Evolutionary conservation across 2,888 invertebrate genomes (phyloP).

Genomic region (Caenorhabditis japonica): DNA sequence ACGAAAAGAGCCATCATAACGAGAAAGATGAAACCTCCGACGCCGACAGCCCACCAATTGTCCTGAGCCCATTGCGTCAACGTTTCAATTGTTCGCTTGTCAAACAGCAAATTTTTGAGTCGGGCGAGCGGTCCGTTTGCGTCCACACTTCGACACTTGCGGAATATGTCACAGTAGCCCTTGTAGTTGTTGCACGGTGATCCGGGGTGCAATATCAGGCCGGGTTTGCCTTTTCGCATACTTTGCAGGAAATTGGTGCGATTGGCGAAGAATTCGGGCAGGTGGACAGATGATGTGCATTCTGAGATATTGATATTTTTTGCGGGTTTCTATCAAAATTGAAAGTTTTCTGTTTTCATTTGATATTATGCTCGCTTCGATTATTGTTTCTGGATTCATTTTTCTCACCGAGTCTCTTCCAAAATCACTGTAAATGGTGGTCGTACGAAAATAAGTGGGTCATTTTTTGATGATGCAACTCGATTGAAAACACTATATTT

Average conservation of each 20-base stretch:
- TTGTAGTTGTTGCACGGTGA: slow-evolving; percentile 97
- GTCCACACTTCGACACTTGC: slow-evolving; percentile 97
- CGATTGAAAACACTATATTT: no score
- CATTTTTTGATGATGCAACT: no score
- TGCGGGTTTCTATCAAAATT: no score
- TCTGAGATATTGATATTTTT: no score
- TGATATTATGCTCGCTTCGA: no score
- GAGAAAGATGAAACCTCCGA: slow-evolving; percentile 91
- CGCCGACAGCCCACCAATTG: slow-evolving; percentile 94
- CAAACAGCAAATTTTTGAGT: slow-evolving; percentile 82
- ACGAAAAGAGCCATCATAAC: slow-evolving; percentile 98
- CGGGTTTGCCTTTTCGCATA: slow-evolving; percentile 71
- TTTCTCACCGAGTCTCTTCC: no score
- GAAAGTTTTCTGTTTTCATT: no score
- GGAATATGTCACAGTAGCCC: slow-evolving; percentile 98
- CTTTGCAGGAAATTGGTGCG: slow-evolving; percentile 65
- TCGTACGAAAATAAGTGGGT: no score
- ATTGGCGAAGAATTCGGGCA: slow-evolving; percentile 71
- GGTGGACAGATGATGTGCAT: slow-evolving; percentile 72
- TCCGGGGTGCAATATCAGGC: slow-evolving; percentile 85
- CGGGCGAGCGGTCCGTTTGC: slow-evolving; percentile 97
- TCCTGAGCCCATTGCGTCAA: slow-evolving; percentile 80
- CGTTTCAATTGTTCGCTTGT: slow-evolving; percentile 72
- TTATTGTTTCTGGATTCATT: no score
- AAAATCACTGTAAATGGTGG: no score